phyloP scores from a whole-genome alignment of 2,113 vertebrate genomes.

The Neolamprologus falcicula region DNA sequence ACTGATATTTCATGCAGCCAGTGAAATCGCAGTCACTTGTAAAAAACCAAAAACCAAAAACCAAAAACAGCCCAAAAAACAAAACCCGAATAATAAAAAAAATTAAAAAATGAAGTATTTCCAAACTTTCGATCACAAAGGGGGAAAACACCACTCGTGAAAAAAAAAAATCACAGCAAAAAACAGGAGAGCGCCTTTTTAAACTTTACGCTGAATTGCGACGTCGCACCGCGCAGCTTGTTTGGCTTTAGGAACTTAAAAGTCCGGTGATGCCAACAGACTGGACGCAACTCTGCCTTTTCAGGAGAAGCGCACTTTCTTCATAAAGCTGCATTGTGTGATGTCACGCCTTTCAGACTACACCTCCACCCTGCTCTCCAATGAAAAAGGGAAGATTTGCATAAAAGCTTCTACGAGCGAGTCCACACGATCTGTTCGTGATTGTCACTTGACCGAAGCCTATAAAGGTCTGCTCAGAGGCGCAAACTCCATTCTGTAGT shows the following conservation, averaged over 20 bases:
- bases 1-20: constrained; percentile 44
- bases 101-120: neutral
- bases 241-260: neutral
- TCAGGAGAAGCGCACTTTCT: constrained; percentile 60
- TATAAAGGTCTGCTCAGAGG: neutral
- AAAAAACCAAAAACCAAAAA: neutral
- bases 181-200: neutral
- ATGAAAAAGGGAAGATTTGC: constrained; percentile 60
- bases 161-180: neutral
- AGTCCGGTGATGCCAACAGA: neutral
- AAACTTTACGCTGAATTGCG: neutral
- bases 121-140: constrained; percentile 24
- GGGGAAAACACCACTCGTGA: neutral
- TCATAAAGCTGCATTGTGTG: constrained; percentile 61
- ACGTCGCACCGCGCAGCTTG: neutral
- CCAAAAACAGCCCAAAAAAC: neutral
- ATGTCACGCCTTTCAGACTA: constrained; percentile 59
- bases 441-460: constrained; percentile 39
- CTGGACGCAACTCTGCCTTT: constrained; percentile 37
- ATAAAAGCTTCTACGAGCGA: constrained; percentile 39
- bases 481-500: neutral
- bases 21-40: neutral
- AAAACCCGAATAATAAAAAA: neutral
- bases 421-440: constrained; percentile 11
- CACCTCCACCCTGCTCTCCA: constrained; percentile 56